These are phyloP conservation scores for Caenorhabditis plicata DNA, from an alignment of 2,888 invertebrate genomes.

Conservation along the genomic window DNA sequence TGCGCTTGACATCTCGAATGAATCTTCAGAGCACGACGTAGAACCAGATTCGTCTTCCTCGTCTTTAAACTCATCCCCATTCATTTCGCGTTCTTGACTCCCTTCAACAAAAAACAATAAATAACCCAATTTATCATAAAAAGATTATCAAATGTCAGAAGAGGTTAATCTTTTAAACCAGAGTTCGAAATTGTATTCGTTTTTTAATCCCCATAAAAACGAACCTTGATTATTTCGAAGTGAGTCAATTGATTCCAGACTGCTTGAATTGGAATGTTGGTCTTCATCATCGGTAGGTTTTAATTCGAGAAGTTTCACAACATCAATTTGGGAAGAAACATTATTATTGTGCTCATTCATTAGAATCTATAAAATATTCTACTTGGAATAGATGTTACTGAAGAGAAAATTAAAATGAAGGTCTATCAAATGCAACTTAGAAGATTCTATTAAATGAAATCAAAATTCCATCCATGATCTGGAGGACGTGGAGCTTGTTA, in stretches of 20 bases:
- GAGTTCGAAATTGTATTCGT: neutral
- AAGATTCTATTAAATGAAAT: too few species aligned
- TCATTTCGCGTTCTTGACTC: conserved; percentile 12
- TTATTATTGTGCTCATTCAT: conserved; percentile 30
- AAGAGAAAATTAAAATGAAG: too few species aligned
- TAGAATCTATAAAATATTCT: conserved; percentile 9
- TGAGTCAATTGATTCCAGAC: conserved; percentile 34
- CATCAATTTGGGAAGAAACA: conserved; percentile 15
- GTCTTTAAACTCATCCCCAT: too few species aligned
- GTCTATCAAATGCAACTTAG: too few species aligned
- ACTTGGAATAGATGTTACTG: too few species aligned
- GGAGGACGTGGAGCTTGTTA: too few species aligned
- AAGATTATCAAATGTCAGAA: neutral
- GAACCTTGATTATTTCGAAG: conserved; percentile 40
- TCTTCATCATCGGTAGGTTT: conserved; percentile 33
- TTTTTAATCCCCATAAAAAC: too few species aligned
- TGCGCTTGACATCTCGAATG: conserved; percentile 56
- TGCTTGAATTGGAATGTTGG: conserved; percentile 40
- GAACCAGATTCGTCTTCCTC: conserved; percentile 45
- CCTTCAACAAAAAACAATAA: conserved; percentile 12
- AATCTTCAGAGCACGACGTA: conserved; percentile 58
- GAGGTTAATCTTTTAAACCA: too few species aligned
- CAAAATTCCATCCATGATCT: too few species aligned
- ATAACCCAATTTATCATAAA: too few species aligned
- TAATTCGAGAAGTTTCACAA: conserved; percentile 27